Evolutionary conservation across 2,888 invertebrate species (phyloP).

Genomic region (Drosophila infuscata): DNA sequence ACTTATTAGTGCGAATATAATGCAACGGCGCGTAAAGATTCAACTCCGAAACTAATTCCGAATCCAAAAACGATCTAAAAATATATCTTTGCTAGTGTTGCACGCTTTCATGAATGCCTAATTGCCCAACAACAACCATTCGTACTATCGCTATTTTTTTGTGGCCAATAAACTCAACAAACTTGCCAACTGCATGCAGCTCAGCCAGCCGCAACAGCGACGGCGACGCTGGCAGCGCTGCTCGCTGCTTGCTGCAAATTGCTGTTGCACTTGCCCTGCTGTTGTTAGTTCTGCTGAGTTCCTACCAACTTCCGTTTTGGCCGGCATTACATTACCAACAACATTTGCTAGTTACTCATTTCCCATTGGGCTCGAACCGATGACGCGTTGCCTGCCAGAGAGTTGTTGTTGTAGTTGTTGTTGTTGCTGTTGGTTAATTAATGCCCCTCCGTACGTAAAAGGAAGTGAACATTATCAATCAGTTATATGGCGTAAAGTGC

Average conservation of each 20-base stretch:
- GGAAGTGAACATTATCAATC: constrained; percentile 73
- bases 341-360: constrained; percentile 48
- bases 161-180: constrained; percentile 78
- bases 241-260: constrained; percentile 10
- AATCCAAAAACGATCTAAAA: constrained; percentile 20
- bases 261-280: constrained; percentile 47
- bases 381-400: constrained; percentile 60
- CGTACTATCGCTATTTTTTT: constrained; percentile 54
- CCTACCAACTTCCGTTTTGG: constrained; percentile 53
- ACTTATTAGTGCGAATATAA: constrained; percentile 58
- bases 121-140: constrained; percentile 47
- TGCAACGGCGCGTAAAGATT: constrained; percentile 66
- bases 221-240: constrained; percentile 28
- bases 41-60: constrained; percentile 19
- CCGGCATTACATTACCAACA: constrained; percentile 58
- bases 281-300: constrained; percentile 22
- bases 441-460: constrained; percentile 40
- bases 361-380: constrained; percentile 50
- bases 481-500: constrained; percentile 6
- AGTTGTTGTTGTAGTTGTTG: background rate
- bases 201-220: constrained; percentile 71
- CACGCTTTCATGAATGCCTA: constrained; percentile 76
- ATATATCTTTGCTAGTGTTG: constrained; percentile 32
- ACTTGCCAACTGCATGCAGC: constrained; percentile 65
- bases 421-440: constrained; percentile 24